These are phyloP conservation scores for Hippocampus barbouri DNA, from an alignment of 2,113 vertebrate species.

Conservation along the genomic window DNA sequence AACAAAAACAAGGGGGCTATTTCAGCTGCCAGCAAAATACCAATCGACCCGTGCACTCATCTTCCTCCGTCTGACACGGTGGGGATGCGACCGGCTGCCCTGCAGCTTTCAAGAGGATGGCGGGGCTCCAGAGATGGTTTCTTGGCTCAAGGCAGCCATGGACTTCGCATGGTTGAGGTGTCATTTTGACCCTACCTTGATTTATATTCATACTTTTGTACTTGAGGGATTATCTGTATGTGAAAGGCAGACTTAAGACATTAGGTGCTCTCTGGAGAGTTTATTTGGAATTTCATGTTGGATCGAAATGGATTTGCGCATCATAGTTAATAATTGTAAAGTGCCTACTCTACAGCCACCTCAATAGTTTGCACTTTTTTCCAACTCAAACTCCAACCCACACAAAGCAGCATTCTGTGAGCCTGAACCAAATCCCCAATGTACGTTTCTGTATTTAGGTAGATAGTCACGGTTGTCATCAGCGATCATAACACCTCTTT, in stretches of 20 bases:
- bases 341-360: not conserved
- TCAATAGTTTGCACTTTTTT: constrained; percentile 19
- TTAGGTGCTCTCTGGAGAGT: not conserved
- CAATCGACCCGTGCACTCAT: constrained; percentile 56
- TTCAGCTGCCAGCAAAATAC: constrained; percentile 67
- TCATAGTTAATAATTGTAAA: not conserved
- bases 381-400: constrained; percentile 16
- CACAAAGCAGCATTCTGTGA: constrained; percentile 22
- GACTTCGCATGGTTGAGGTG: constrained; percentile 25
- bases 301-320: not conserved
- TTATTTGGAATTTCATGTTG: constrained; percentile 8
- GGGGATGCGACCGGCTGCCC: constrained; percentile 44
- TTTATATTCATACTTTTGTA: constrained; percentile 27
- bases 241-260: constrained; percentile 4
- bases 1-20: constrained; percentile 71
- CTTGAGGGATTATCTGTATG: constrained; percentile 1
- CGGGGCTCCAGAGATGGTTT: constrained; percentile 26
- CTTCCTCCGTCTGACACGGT: constrained; percentile 41
- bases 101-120: constrained; percentile 37
- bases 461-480: constrained; percentile 56
- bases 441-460: constrained; percentile 31
- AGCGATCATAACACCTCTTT: constrained; percentile 32
- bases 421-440: constrained; percentile 28
- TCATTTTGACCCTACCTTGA: constrained; percentile 23
- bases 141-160: constrained; percentile 28